These are phyloP conservation scores for Rhabdophis nuchalis DNA, from an alignment of 2,797 vertebrate species.

Conservation along the genomic window DNA sequence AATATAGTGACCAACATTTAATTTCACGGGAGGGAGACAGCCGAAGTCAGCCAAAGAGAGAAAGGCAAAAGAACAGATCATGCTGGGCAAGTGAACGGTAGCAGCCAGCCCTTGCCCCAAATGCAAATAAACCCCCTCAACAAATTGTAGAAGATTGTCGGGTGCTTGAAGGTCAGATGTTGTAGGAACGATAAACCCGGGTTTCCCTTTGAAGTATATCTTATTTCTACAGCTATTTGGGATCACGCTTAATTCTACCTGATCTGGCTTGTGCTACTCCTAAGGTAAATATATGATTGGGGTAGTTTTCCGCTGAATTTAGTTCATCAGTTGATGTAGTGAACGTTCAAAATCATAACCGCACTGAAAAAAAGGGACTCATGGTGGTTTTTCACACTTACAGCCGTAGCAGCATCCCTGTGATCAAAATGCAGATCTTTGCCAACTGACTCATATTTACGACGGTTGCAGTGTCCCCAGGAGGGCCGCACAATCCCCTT, in stretches of 20 bases:
- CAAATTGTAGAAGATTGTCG: not conserved
- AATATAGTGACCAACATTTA: slow-evolving; percentile 1
- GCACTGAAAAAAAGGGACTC: not conserved
- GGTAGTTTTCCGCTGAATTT: no score
- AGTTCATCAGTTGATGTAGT: no score
- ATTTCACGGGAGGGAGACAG: not conserved
- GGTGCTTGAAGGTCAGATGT: not conserved
- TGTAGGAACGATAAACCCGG: not conserved
- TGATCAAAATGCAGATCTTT: not conserved
- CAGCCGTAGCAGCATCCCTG: not conserved
- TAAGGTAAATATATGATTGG: not conserved
- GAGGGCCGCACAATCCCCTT: not conserved
- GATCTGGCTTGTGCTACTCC: not conserved
- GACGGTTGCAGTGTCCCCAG: no score
- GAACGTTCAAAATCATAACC: not conserved
- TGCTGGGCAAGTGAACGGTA: not conserved
- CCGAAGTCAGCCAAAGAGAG: not conserved
- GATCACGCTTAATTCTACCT: not conserved
- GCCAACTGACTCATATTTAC: no score
- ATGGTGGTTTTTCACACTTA: not conserved
- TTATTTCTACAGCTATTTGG: not conserved
- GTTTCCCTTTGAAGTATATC: not conserved
- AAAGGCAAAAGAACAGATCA: not conserved
- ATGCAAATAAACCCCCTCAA: not conserved
- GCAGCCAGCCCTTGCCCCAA: not conserved